A percentile compares a stretch with the other conserved stretches of the same genome.
Evolutionary conservation across 2,797 vertebrate genomes (phyloP).

Genomic region (Poeciliopsis gracilis): DNA sequence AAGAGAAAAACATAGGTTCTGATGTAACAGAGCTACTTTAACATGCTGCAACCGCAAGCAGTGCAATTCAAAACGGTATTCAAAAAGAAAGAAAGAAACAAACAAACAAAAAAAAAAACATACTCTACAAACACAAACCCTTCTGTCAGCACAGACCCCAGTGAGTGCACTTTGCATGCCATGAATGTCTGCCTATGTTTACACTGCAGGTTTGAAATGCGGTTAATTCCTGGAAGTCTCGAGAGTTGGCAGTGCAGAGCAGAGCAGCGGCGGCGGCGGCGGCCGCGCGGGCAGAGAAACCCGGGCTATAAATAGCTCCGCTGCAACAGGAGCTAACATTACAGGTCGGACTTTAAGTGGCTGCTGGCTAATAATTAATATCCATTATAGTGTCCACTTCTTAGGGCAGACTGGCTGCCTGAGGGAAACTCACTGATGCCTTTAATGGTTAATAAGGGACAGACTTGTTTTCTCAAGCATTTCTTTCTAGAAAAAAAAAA

Average conservation of each 20-base stretch:
- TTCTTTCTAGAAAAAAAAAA: not conserved
- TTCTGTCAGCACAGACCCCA: not conserved
- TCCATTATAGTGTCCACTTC: slow-evolving; percentile 69
- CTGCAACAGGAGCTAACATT: slow-evolving; percentile 74
- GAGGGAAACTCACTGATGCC: slow-evolving; percentile 45
- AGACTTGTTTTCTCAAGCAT: not conserved
- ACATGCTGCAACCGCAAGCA: not conserved
- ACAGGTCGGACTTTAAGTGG: slow-evolving; percentile 68
- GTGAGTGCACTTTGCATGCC: not conserved
- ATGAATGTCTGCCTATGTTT: slow-evolving; percentile 38
- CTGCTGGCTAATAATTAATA: slow-evolving; percentile 82
- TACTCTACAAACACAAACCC: not conserved
- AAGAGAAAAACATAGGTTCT: not conserved
- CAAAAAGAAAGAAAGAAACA: not conserved
- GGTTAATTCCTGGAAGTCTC: slow-evolving; percentile 61
- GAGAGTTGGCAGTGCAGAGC: slow-evolving; percentile 38
- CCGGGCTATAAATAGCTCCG: slow-evolving; percentile 74
- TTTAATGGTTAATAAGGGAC: slow-evolving; percentile 56
- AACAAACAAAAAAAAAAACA: not conserved
- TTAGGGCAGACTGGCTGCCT: slow-evolving; percentile 36
- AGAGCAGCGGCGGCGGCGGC: slow-evolving; percentile 47
- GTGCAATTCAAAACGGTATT: not conserved
- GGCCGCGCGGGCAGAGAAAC: slow-evolving; percentile 34
- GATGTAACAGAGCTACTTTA: not conserved
- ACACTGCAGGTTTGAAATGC: slow-evolving; percentile 34